Conservation (phyloP, 2,797 vertebrate genomes). For the Liasis olivaceus region DNA sequence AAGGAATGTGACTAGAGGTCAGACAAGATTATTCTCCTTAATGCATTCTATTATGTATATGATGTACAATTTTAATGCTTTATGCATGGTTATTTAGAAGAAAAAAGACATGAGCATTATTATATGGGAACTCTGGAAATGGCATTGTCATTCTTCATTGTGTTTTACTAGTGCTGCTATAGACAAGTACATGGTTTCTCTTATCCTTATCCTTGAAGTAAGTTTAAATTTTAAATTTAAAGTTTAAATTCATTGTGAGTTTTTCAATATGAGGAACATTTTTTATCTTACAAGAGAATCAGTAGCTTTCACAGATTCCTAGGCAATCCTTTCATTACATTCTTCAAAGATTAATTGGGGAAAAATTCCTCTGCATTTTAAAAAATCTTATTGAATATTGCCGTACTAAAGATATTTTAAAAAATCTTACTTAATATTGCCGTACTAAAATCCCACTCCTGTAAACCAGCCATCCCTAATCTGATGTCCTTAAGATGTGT, state of each 20-base stretch:
- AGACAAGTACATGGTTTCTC: constrained; percentile 40
- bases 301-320: constrained; percentile 48
- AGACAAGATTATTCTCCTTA: constrained; percentile 29
- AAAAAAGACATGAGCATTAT: constrained; percentile 32
- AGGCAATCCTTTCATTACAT: constrained; percentile 57
- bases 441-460: background rate
- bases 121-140: constrained; percentile 34
- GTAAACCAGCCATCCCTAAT: background rate
- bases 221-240: background rate
- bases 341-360: constrained; percentile 57
- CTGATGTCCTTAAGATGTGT: background rate
- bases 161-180: constrained; percentile 35
- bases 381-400: constrained; percentile 36
- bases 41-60: constrained; percentile 11
- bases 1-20: constrained; percentile 17
- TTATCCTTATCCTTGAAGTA: constrained; percentile 26
- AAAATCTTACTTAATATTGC: constrained; percentile 38
- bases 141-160: constrained; percentile 34
- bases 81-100: constrained; percentile 22
- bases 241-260: constrained; percentile 31
- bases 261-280: constrained; percentile 26
- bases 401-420: constrained; percentile 8
- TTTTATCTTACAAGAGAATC: constrained; percentile 53
- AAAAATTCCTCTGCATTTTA: background rate
- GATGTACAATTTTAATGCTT: background rate